Evolutionary conservation across 1,140 invertebrate species (phyloP), one percentile per base, ranked within the genome.

Genomic region (Vanessa atalanta): DNA sequence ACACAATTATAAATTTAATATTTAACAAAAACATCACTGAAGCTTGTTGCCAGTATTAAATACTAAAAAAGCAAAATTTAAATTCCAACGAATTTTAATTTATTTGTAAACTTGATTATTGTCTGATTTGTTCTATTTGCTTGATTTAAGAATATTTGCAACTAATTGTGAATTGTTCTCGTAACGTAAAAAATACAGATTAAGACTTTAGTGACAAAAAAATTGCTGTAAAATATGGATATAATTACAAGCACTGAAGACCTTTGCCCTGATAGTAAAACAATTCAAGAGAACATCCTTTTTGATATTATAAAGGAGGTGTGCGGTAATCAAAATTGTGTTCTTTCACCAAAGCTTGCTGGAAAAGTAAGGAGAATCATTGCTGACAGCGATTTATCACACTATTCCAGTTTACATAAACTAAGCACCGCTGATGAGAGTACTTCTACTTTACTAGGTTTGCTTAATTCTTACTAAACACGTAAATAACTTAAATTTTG

Each of bases 331-430:
- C 31, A 81, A 26, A 83, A 82, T 47, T 80, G 70, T 51, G 85
- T 83, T 72, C 48, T 93, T 31, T 83, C 88, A 4, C 20, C 78
- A 6, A 91, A 88, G 69, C 20, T 91, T 12, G 80, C 75, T 13
- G 86, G 81, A 20, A 93, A 91, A 88, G 82, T 93, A 12, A 87
- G 84, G 13, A 84, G 81, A 65, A 91, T 93, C n/a, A 91, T 93
- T 51, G 86, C 88, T 5, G 89, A 91, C 50, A 88, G 85, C 75
- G 88, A 91, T 68, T 76, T 93, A 5, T 81, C 75, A 23, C 83
- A 89, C 70, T 79, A 91, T 73, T 81, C 89, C 43, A 90, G 86
- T 73, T 79, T 91, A 50, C 91, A 93, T 69, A 93, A 88, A 79
- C 77, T 93, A 3, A 86, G 80, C 55, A 86, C 86, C 13, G 79